Evolutionary conservation across 2,888 invertebrate species (phyloP).

Genomic region (Acrobasis suavella): DNA sequence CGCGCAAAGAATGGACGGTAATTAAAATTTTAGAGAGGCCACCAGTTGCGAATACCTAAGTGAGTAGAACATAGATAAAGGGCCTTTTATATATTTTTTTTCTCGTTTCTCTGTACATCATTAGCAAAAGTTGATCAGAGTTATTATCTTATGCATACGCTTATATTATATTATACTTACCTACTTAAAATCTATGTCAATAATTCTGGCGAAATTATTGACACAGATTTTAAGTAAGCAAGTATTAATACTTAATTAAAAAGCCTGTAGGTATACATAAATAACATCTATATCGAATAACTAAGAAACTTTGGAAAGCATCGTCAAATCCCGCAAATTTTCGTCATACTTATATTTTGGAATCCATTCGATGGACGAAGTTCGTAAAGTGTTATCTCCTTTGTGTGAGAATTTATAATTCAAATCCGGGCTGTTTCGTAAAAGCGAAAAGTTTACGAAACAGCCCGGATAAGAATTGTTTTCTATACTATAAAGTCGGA

Average conservation of each 20-base stretch:
- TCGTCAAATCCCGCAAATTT: constrained; percentile 36
- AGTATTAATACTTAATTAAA: no score
- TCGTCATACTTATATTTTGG: constrained; percentile 36
- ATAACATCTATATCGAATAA: neutral
- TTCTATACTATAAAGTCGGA: constrained; percentile 24
- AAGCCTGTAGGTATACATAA: no score
- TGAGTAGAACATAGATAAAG: neutral
- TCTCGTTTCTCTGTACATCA: no score
- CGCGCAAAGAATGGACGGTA: constrained; percentile 46
- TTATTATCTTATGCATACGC: no score
- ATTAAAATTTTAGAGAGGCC: constrained; percentile 59
- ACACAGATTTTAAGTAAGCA: no score
- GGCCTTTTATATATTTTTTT: neutral
- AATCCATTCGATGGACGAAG: constrained; percentile 25
- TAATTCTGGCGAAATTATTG: no score
- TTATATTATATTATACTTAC: no score
- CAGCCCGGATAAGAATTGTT: no score
- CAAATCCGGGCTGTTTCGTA: constrained; percentile 27
- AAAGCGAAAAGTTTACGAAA: constrained; percentile 28
- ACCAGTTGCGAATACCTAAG: constrained; percentile 44
- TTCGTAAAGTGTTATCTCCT: constrained; percentile 21
- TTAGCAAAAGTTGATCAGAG: no score
- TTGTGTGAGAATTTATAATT: constrained; percentile 24
- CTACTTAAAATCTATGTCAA: no score
- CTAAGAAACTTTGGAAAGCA: constrained; percentile 36